Percentiles rank a stretch among this genome's conserved stretches.
phyloP scores from a whole-genome alignment of 2,888 invertebrate genomes.

The Microplitis manilae region DNA sequence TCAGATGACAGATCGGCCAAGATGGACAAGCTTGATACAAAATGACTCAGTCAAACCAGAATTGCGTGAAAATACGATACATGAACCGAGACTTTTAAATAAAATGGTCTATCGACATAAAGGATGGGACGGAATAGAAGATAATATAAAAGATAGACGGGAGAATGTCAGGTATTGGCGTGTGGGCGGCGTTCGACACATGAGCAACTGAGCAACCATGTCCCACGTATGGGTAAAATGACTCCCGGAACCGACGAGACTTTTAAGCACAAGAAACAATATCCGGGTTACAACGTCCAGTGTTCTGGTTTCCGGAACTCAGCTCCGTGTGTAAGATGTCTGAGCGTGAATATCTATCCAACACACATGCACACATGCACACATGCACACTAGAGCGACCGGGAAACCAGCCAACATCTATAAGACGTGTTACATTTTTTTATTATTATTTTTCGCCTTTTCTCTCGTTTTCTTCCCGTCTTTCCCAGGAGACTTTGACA shows the following conservation, averaged over 20 bases:
- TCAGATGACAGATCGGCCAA: slow-evolving; percentile 8
- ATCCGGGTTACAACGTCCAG: slow-evolving; percentile 42
- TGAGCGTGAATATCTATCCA: slow-evolving; percentile 5
- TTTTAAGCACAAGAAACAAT: slow-evolving; percentile 45
- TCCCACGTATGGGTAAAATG: neutral
- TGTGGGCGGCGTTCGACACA: neutral
- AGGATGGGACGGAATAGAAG: neutral
- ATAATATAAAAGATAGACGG: neutral
- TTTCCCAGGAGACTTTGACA: slow-evolving; percentile 42
- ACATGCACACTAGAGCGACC: neutral
- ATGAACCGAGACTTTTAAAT: neutral
- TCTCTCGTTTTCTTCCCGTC: slow-evolving; percentile 11
- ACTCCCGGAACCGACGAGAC: slow-evolving; percentile 29
- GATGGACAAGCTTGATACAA: slow-evolving; percentile 7
- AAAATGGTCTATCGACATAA: neutral
- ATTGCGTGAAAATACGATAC: neutral
- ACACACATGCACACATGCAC: neutral
- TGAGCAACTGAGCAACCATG: neutral
- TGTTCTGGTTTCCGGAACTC: slow-evolving; percentile 28
- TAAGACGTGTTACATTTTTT: slow-evolving; percentile 36
- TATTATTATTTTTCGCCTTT: slow-evolving; percentile 32
- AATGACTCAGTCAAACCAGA: slow-evolving; percentile 4
- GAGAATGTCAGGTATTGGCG: neutral
- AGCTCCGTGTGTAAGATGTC: slow-evolving; percentile 26
- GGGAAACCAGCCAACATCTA: slow-evolving; percentile 20